Evolutionary conservation across 2,797 vertebrate species (phyloP), one percentile per base, ranked within the genome.

Genomic region (Tenualosa ilisha): DNA sequence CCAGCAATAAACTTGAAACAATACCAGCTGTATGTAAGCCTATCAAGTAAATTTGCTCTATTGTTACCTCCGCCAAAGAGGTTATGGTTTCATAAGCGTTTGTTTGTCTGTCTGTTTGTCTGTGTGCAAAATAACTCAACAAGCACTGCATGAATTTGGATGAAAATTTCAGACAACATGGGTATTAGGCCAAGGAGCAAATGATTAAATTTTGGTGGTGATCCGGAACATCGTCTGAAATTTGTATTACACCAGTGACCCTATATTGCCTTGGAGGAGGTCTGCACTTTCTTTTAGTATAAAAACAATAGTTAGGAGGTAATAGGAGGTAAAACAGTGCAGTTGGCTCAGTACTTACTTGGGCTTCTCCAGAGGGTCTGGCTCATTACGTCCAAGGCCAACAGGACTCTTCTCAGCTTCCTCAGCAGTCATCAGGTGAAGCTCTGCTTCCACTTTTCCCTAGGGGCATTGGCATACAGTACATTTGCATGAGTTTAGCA

Each of bases 381-480:
- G 98, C 88, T 99, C 98, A 0, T 97, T 99, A 43, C 98, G 96
- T 63, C 97, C 98, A 43, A 99, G 95, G 51, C 98, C 98, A 0
- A 98, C 98, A 0, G 98, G 98, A 84, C 95, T 97, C 91, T 99
- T 99, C 94, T 99, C 98, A 0, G 98, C 98, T 89, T 99, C 98
- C 87, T 99, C 98, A 0, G 96, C 97, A 0, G 97, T 97, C 91
- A 99, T 93, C 49, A 99, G 95, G 86, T 99, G 98, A 86, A 99
- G 92, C 90, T 99, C 98, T 0, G 98, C 98, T 89, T 99, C 98
- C 0, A 99, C 98, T 90, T 99, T 99, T 65, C 98, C 98, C 98
- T 99, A 93, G 13, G 85, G 87, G 2, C 40, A 79, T 46, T 46
- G 20, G 37, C 72, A 79, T 37, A 40, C 63, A 68, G 46, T 46